Base-by-base conservation (phyloP, 2,797 vertebrate genomes). In the Eupleurogrammus muticus region DNA sequence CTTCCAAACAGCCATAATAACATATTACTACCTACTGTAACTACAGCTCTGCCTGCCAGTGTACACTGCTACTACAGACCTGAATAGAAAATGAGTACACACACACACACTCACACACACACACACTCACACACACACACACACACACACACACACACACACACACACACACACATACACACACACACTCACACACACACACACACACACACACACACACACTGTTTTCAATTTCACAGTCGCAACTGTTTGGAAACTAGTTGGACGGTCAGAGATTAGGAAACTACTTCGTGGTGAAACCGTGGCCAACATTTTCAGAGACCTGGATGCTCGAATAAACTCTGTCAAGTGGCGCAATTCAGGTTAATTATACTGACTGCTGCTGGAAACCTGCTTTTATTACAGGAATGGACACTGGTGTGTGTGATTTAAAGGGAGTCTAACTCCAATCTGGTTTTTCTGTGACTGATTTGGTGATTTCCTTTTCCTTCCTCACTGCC, bases 1-100 rank as follows among this genome's bases (percentile, higher is more conserved):
- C 64, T 42, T 44, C 36, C 61, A 69, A 70, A 47, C 70, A 71
- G 57, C 64, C 82, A 69, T 84, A 86, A 87, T 79, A 20, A 81
- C 73, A 83, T 47, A 40, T 20, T 68, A 23, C 61, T 28, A 28
- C 28, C 28, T 28, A 28, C 28, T 28, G 46, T 48, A 79, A 63
- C 57, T 19, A 34, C 21, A 51, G 19, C 57, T 68, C 61, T 52
- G 72, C 36, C 66, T 73, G 76, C 76, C 80, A 79, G 73, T 20
- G 66, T 40, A 47, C 50, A 72, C 69, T 65, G 48, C 70, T 63
- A 50, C 69, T 24, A 34, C 48, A 21, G 70, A 73, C 80, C 62
- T 14, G 63, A 74, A 80, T 66, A 86, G 73, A 79, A 78, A 55
- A 68, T 34, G 12, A 53, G 66, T 24, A 35, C 14, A 53, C 23